Evolutionary conservation across 1,140 invertebrate species (phyloP).

Genomic region (Neuroterus valhalla): DNA sequence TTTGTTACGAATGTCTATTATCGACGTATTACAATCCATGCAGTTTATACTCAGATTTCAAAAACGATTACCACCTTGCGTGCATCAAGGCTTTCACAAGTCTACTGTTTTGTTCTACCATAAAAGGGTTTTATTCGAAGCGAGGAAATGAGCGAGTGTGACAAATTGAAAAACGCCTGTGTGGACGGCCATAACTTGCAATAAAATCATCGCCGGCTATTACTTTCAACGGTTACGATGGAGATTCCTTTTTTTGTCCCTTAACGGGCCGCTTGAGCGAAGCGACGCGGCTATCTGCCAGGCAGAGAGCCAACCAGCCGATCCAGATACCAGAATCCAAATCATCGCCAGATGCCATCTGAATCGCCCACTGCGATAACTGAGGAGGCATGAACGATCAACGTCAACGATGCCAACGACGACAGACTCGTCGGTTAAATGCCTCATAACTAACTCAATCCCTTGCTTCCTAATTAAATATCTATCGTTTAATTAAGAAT

Average conservation of each 20-base stretch:
- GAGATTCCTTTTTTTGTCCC: neutral
- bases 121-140: no score
- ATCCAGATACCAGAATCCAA: conserved; percentile 45
- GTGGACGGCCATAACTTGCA: neutral
- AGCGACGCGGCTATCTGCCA: neutral
- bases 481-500: conserved; percentile 73
- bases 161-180: conserved; percentile 25
- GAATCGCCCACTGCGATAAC: conserved; percentile 65
- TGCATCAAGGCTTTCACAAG: no score
- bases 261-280: neutral
- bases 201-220: conserved; percentile 27
- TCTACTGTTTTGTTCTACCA: no score
- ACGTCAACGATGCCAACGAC: conserved; percentile 31
- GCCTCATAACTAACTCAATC: conserved; percentile 70
- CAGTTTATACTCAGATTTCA: no score
- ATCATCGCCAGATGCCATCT: conserved; percentile 60
- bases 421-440: conserved; percentile 51
- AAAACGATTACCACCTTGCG: no score
- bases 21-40: no score
- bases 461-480: conserved; percentile 67
- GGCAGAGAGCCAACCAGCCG: neutral
- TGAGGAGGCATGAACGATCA: conserved; percentile 32
- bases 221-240: neutral
- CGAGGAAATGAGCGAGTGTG: neutral
- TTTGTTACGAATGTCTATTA: no score